Evolutionary conservation across 2,113 vertebrate species (phyloP), one percentile per base, ranked within the genome.

Genomic region (Siniperca chuatsi): DNA sequence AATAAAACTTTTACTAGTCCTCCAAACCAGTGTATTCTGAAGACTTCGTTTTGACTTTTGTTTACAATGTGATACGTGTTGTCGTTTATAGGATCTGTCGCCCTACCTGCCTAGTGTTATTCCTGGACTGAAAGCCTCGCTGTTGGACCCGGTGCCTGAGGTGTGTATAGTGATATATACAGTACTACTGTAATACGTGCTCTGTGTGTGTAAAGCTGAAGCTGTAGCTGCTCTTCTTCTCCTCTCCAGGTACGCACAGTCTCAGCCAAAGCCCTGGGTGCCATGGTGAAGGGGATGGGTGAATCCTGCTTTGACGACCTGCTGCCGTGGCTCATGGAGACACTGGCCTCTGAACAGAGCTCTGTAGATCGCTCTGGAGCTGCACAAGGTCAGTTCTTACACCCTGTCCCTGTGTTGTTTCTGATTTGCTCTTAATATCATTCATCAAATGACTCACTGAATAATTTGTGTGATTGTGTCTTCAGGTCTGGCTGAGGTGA

Each of bases 231-330:
- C 23, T 85, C 8, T 13, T 83, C 25, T 76, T 0, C 80, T 79
- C 78, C 23, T 61, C 6, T 50, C 2, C 83, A 99, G 98, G 98
- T 99, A 2, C 97, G 98, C 8, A 99, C 98, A 0, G 98, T 99
- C 12, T 99, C 98, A 2, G 98, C 98, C 3, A 99, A 99, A 93
- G 98, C 98, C 0, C 94, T 99, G 81, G 98, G 98, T 4, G 98
- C 98, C 86, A 99, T 99, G 98, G 98, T 99, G 94, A 99, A 99
- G 86, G 98, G 98, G 2, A 99, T 99, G 98, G 98, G 98, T 1
- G 98, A 99, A 61, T 97, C 98, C 0, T 97, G 97, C 94, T 99
- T 99, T 65, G 98, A 99, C 61, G 98, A 99, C 93, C 94, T 99
- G 87, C 91, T 99, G 88, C 98, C 98, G 0, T 99, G 98, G 98